Conservation (phyloP, 1,140 invertebrate species). For the Danaus melanippus region DNA sequence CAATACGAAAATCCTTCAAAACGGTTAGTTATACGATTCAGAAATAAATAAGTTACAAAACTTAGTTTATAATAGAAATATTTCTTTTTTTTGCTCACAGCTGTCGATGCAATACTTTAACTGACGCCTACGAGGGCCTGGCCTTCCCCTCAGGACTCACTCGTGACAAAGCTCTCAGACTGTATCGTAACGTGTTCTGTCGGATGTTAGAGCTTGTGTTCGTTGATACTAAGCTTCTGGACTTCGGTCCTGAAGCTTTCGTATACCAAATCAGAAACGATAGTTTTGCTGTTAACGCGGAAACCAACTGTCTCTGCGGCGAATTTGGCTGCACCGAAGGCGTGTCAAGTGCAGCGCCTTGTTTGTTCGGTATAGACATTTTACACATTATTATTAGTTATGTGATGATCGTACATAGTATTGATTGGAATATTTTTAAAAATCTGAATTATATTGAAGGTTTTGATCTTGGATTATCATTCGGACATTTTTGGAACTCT, state of each 20-base stretch:
- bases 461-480: conserved; percentile 80
- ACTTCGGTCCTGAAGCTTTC: conserved; percentile 61
- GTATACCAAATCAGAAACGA: conserved; percentile 59
- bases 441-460: conserved; percentile 49
- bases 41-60: too few relatives aligned
- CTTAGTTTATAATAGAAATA: conserved; percentile 1
- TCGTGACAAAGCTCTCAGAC: conserved; percentile 66
- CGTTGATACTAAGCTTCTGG: conserved; percentile 46
- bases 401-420: background rate
- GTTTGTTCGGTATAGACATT: conserved; percentile 77
- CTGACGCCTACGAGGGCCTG: conserved; percentile 73
- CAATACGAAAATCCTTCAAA: conserved; percentile 31
- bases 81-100: conserved; percentile 21
- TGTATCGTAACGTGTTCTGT: conserved; percentile 81
- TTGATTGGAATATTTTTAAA: background rate
- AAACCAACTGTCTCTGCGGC: conserved; percentile 77
- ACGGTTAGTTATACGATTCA: conserved; percentile 20
- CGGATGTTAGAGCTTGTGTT: conserved; percentile 75
- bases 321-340: conserved; percentile 74
- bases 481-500: conserved; percentile 84
- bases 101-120: conserved; percentile 38
- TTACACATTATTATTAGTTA: background rate
- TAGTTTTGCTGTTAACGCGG: conserved; percentile 72
- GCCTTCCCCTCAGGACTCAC: conserved; percentile 74
- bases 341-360: conserved; percentile 77